These are phyloP conservation scores for Acrossocheilus fasciatus DNA, from an alignment of 2,797 vertebrate genomes.

Conservation along the genomic window DNA sequence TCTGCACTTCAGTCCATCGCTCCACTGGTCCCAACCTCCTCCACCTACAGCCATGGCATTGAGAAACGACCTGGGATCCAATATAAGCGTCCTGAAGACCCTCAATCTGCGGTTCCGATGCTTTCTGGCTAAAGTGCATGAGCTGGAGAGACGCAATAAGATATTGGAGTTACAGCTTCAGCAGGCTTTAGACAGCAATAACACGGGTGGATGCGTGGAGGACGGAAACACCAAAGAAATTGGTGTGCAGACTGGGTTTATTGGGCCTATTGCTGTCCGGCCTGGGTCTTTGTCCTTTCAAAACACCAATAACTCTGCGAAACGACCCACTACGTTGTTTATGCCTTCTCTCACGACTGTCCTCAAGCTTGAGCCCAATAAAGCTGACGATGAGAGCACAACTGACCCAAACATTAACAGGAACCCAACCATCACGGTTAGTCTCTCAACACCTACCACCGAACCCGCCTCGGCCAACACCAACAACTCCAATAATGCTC, in stretches of 20 bases:
- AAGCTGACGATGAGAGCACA: conserved; percentile 53
- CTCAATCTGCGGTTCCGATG: conserved; percentile 95
- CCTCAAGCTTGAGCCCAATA: conserved; percentile 59
- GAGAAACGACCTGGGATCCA: conserved; percentile 95
- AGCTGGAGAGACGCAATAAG: conserved; percentile 93
- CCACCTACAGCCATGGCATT: conserved; percentile 90
- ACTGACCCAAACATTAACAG: conserved; percentile 61
- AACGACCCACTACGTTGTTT: conserved; percentile 79
- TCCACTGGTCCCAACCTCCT: conserved; percentile 70
- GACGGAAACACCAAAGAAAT: conserved; percentile 79
- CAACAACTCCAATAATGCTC: conserved; percentile 68
- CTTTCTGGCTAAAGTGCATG: conserved; percentile 96
- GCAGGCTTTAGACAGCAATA: conserved; percentile 85
- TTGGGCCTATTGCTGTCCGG: conserved; percentile 79
- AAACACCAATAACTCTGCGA: conserved; percentile 79
- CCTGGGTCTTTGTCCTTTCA: conserved; percentile 76
- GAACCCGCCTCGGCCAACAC: conserved; percentile 72
- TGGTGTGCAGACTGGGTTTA: conserved; percentile 90
- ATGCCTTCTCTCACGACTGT: conserved; percentile 65
- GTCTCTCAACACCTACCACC: conserved; percentile 75
- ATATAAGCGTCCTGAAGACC: conserved; percentile 95
- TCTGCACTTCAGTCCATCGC: conserved; percentile 62
- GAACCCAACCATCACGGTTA: conserved; percentile 76
- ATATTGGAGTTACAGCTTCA: conserved; percentile 95
- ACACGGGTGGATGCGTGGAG: conserved; percentile 72